Conservation (phyloP, 2,113 vertebrate species). For the Cathartes aura region DNA sequence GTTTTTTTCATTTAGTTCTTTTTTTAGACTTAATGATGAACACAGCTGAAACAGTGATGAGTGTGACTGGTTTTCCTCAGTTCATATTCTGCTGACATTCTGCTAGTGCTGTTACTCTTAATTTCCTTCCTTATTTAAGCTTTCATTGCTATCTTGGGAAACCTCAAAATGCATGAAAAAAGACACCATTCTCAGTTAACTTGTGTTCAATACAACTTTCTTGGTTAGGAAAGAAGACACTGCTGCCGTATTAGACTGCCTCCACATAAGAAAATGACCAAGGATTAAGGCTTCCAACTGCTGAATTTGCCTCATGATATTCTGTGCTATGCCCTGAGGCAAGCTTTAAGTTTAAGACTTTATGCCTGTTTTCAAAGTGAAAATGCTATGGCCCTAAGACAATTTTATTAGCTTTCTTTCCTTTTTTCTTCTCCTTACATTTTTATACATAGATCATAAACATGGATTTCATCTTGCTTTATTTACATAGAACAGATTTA, state of each 20-base stretch:
- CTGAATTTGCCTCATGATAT: not conserved
- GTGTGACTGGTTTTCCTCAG: not conserved
- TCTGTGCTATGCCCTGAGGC: not conserved
- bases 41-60: not conserved
- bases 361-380: not conserved
- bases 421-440: not conserved
- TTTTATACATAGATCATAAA: conserved; percentile 23
- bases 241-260: not conserved
- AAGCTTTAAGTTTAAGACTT: not conserved
- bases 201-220: not conserved
- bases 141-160: not conserved
- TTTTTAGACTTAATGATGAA: not conserved
- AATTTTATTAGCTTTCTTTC: not conserved
- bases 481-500: conserved; percentile 36
- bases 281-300: not conserved
- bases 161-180: not conserved
- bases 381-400: not conserved
- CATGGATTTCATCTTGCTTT: conserved; percentile 13
- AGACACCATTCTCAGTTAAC: not conserved
- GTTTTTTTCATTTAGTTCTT: not conserved
- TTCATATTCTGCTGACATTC: not conserved
- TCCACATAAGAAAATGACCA: not conserved
- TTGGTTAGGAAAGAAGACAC: not conserved
- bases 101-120: not conserved
- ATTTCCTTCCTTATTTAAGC: not conserved